Percentiles rank a stretch among this genome's conserved stretches.
phyloP scores from a whole-genome alignment of 2,888 invertebrate genomes.

The Cryptophagus acutangulus region DNA sequence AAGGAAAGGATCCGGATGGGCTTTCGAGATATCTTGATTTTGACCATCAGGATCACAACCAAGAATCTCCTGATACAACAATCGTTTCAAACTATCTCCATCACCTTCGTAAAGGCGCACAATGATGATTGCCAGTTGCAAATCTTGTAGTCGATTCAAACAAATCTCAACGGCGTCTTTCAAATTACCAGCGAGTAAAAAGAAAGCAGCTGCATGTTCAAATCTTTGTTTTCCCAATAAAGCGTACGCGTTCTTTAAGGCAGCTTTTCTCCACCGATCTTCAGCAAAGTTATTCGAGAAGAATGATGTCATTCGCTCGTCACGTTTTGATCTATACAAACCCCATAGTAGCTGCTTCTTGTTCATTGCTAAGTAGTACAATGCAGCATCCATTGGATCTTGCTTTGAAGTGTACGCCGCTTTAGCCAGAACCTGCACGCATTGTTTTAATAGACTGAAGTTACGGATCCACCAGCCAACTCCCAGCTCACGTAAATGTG shows the following conservation, averaged over 20 bases:
- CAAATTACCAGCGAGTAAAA: slow-evolving; percentile 88
- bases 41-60: slow-evolving; percentile 62
- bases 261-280: slow-evolving; percentile 95
- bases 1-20: slow-evolving; percentile 93
- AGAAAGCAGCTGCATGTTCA: slow-evolving; percentile 97
- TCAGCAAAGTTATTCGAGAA: slow-evolving; percentile 92
- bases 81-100: slow-evolving; percentile 63
- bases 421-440: slow-evolving; percentile 91
- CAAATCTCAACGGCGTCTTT: slow-evolving; percentile 95
- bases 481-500: slow-evolving; percentile 79
- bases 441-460: slow-evolving; percentile 70
- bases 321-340: slow-evolving; percentile 77
- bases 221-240: slow-evolving; percentile 91
- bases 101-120: slow-evolving; percentile 86
- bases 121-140: slow-evolving; percentile 93
- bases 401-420: slow-evolving; percentile 86
- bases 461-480: slow-evolving; percentile 97
- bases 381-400: slow-evolving; percentile 95
- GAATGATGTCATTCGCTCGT: slow-evolving; percentile 91
- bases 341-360: slow-evolving; percentile 97
- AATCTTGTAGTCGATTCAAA: slow-evolving; percentile 84
- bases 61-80: slow-evolving; percentile 74
- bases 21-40: slow-evolving; percentile 65
- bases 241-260: slow-evolving; percentile 96
- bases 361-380: slow-evolving; percentile 97